Evolutionary conservation across 2,113 vertebrate genomes (phyloP).

Genomic region (Odontesthes bonariensis): DNA sequence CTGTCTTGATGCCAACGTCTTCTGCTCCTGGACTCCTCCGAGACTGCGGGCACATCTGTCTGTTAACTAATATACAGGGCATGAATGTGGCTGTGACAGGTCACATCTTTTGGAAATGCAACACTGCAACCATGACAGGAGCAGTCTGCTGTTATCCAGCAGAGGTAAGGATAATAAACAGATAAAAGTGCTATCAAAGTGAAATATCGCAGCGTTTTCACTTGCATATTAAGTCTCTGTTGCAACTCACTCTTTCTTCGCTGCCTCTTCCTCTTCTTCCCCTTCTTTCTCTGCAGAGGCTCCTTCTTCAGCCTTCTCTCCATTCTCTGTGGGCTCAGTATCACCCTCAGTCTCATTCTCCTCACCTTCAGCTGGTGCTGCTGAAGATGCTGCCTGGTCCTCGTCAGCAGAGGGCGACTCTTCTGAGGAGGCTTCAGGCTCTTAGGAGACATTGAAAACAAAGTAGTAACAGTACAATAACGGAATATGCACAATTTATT

Average conservation of each 20-base stretch:
- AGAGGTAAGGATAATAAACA: conserved; percentile 74
- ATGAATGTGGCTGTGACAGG: conserved; percentile 38
- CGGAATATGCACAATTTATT: background rate
- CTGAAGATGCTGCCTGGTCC: conserved; percentile 83
- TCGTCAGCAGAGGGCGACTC: conserved; percentile 89
- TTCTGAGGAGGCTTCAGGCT: conserved; percentile 88
- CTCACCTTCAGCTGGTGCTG: conserved; percentile 65
- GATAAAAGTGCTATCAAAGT: conserved; percentile 82
- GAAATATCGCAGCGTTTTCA: conserved; percentile 78
- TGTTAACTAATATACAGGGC: conserved; percentile 21
- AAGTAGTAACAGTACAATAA: background rate
- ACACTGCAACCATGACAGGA: conserved; percentile 37
- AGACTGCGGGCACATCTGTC: conserved; percentile 37
- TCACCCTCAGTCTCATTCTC: conserved; percentile 84
- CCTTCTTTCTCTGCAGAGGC: conserved; percentile 81
- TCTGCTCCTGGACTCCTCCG: conserved; percentile 58
- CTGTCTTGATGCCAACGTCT: background rate
- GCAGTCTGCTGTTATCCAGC: conserved; percentile 64
- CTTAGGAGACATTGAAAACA: conserved; percentile 45
- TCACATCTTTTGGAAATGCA: conserved; percentile 54
- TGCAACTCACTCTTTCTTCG: conserved; percentile 90
- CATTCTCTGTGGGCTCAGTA: conserved; percentile 68
- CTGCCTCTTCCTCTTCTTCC: conserved; percentile 80
- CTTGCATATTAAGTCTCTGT: conserved; percentile 24
- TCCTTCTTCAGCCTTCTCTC: conserved; percentile 78